Evolutionary conservation across 2,113 vertebrate genomes (phyloP), one percentile per base, ranked within the genome.

Genomic region (Aphyosemion australe): DNA sequence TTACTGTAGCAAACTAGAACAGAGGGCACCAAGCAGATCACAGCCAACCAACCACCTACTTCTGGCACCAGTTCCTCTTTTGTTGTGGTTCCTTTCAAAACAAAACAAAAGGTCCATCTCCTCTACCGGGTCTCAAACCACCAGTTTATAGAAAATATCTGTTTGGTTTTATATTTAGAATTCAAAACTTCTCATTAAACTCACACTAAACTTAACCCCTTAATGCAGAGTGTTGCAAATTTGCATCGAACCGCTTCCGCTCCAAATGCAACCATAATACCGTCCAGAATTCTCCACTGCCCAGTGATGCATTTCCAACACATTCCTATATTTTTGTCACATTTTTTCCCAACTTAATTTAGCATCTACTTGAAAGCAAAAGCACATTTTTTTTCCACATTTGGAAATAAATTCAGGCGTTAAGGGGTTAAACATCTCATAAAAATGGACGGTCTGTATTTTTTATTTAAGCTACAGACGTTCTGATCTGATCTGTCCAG

Each of bases 21-120:
- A 84, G 55, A 78, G 74, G 72, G 65, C 43, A 57, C 54, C 13
- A 15, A 11, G 11, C 37, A 72, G 63, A 59, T 78, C 59, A 50
- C 58, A 57, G 62, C 61, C 72, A 65, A 79, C 61, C 72, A 63
- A 79, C 76, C 76, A 79, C 53, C 72, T 76, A 73, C 54, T 80
- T 56, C 56, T 82, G 76, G 78, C 71, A 75, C 15, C 34, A 46
- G 58, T 57, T 52, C 13, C 32, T 52, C 69, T 85, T 87, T 84
- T 87, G 81, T 83, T 89, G 79, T 80, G 66, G 82, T 73, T 84
- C 76, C 67, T 66, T 63, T 77, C 18, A 76, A 62, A n/a, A 26
- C 26, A 26, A 75, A 74, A 83, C 65, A 79, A 87, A 75, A 82
- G 49, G 53, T 51, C 64, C 21, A 39, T 78, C 65, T 78, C 53